Evolutionary conservation across 2,797 vertebrate species (phyloP).

Genomic region (Bradypodion pumilum): DNA sequence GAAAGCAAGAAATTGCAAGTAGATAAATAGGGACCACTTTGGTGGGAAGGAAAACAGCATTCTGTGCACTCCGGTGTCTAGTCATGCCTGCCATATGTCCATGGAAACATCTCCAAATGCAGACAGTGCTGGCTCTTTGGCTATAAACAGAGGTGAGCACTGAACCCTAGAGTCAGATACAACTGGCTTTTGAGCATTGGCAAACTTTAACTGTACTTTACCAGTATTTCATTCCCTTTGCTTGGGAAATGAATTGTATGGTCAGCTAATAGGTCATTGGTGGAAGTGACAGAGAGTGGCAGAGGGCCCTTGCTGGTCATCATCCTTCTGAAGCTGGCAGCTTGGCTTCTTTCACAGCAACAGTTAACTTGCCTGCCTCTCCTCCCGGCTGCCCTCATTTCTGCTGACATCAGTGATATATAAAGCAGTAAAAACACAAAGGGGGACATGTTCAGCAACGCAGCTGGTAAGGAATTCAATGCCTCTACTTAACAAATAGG

Average conservation of each 20-base stretch:
- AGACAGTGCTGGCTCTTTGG: too few relatives aligned
- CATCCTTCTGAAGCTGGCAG: background rate
- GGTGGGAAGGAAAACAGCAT: too few relatives aligned
- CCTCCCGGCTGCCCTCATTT: conserved; percentile 32
- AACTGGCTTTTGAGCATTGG: too few relatives aligned
- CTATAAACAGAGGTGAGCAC: too few relatives aligned
- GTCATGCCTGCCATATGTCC: too few relatives aligned
- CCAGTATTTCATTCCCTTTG: background rate
- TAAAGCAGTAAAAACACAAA: conserved; percentile 59
- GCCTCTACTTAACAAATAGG: background rate
- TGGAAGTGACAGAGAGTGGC: background rate
- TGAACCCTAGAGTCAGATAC: too few relatives aligned
- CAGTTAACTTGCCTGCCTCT: conserved; percentile 42
- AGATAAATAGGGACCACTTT: too few relatives aligned
- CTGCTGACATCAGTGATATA: conserved; percentile 60
- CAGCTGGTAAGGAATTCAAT: conserved; percentile 61
- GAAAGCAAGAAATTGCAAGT: too few relatives aligned
- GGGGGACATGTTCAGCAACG: conserved; percentile 58
- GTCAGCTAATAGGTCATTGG: background rate
- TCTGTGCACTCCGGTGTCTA: too few relatives aligned
- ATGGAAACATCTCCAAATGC: too few relatives aligned
- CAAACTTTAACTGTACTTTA: too few relatives aligned
- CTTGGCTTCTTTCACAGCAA: background rate
- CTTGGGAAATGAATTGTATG: conserved; percentile 9
- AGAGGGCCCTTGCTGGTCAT: background rate